A percentile compares a stretch with the other conserved stretches of the same genome.
Conservation (phyloP, 2,888 invertebrate species). For the Tachina fera region DNA sequence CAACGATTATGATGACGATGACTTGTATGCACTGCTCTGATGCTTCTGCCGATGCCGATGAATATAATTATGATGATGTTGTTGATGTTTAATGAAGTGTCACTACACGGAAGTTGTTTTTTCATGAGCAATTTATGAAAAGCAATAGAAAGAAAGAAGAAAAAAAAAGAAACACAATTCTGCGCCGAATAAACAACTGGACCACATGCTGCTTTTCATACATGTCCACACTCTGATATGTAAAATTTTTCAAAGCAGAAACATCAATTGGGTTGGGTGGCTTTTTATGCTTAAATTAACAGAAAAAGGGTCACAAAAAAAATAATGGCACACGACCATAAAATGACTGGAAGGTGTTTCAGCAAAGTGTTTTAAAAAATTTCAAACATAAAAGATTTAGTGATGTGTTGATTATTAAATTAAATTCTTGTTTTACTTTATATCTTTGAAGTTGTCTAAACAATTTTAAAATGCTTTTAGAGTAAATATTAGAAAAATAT, state of each 20-base stretch:
- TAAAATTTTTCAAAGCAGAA: slow-evolving; percentile 31
- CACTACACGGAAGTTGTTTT: slow-evolving; percentile 67
- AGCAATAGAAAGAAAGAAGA: slow-evolving; percentile 27
- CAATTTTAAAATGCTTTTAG: slow-evolving; percentile 3
- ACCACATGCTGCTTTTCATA: slow-evolving; percentile 52
- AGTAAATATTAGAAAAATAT: not conserved
- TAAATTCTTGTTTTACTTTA: slow-evolving; percentile 15
- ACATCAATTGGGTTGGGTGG: slow-evolving; percentile 13
- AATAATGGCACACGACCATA: not conserved
- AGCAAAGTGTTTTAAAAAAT: slow-evolving; percentile 25
- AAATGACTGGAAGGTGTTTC: slow-evolving; percentile 49
- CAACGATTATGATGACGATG: slow-evolving; percentile 39
- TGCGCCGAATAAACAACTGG: slow-evolving; percentile 46
- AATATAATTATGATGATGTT: slow-evolving; percentile 44
- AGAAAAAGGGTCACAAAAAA: slow-evolving; percentile 14
- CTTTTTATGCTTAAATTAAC: slow-evolving; percentile 22
- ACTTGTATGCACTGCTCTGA: not conserved
- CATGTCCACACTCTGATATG: not conserved
- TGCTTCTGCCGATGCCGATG: slow-evolving; percentile 4
- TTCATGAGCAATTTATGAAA: slow-evolving; percentile 67
- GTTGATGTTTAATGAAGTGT: slow-evolving; percentile 69
- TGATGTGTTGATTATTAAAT: slow-evolving; percentile 60
- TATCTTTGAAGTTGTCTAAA: not conserved
- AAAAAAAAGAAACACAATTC: not conserved
- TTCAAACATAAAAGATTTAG: slow-evolving; percentile 47